A percentile compares a stretch with the other conserved stretches of the same genome.
Conservation (phyloP, 2,113 vertebrate genomes). For the Nothocercus nigrocapillus region DNA sequence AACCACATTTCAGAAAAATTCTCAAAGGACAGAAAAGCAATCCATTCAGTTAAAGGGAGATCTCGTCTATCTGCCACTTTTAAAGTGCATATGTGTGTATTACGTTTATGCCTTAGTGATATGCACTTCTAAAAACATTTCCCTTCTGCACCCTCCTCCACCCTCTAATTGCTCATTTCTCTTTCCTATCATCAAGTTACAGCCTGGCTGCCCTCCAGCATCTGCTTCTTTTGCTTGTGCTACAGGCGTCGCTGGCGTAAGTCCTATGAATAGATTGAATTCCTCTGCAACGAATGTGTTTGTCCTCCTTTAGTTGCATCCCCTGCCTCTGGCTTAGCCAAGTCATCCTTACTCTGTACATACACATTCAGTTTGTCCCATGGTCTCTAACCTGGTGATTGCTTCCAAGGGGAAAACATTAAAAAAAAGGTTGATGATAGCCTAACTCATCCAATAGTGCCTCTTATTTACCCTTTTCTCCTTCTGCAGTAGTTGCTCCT, state of each 20-base stretch:
- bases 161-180: constrained; percentile 35
- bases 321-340: neutral
- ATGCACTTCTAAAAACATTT: constrained; percentile 20
- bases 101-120: neutral
- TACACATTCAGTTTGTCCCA: neutral
- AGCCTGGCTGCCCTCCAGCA: constrained; percentile 14
- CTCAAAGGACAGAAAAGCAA: neutral
- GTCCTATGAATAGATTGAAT: neutral
- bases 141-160: neutral
- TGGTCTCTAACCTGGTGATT: neutral
- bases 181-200: constrained; percentile 14
- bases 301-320: neutral
- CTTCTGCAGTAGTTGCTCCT: neutral
- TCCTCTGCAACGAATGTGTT: neutral
- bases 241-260: neutral
- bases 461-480: neutral
- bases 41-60: neutral
- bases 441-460: neutral
- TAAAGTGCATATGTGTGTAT: neutral
- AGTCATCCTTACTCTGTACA: neutral
- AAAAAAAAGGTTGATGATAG: neutral
- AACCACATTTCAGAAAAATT: neutral
- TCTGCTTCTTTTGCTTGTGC: constrained; percentile 30
- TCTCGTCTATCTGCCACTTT: neutral
- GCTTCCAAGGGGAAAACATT: neutral